These are phyloP conservation scores for Equus przewalskii DNA, from an alignment of 2,113 vertebrate species.

Conservation along the genomic window DNA sequence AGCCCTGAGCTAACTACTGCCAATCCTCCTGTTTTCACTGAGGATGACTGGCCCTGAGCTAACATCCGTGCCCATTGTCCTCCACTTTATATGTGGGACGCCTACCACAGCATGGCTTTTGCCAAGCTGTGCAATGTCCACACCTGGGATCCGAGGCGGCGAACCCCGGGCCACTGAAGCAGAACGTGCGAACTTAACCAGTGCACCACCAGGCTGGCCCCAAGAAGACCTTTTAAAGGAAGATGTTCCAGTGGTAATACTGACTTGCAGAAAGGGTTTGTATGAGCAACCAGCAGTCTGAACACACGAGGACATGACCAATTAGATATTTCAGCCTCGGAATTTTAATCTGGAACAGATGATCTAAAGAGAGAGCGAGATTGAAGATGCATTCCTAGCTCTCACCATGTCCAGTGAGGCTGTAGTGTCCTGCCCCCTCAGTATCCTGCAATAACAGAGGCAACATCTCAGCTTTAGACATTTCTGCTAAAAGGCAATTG, in stretches of 20 bases:
- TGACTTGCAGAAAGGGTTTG: neutral
- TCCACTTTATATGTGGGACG: no score
- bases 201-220: no score
- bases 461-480: neutral
- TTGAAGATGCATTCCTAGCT: neutral
- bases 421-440: accelerated
- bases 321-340: neutral
- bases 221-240: slow-evolving; percentile 16
- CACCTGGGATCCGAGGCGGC: no score
- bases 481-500: neutral
- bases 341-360: neutral
- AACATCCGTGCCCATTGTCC: no score
- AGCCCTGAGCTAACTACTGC: no score
- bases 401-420: neutral
- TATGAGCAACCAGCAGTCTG: neutral
- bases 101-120: no score
- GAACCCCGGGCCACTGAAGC: no score
- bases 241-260: neutral
- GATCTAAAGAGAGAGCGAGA: neutral
- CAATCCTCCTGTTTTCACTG: no score
- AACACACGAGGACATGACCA: accelerated
- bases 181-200: no score
- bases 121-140: no score
- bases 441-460: neutral
- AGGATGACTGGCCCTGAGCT: no score